Base-by-base conservation (phyloP, 2,113 vertebrate genomes). In the Peromyscus polionotus region DNA sequence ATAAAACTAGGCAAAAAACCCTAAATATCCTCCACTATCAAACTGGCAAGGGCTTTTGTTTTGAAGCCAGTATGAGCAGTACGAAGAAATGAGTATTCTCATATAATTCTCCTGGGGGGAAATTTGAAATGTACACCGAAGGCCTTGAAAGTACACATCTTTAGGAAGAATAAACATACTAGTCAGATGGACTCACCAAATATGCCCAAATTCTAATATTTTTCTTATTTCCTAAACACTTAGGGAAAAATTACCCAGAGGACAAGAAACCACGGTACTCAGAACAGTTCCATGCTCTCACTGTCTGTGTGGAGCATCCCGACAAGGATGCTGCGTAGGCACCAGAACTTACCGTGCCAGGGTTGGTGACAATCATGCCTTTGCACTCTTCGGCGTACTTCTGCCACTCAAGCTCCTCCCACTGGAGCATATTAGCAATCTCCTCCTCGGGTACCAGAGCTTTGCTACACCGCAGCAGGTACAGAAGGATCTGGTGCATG, bases 351-450 rank as follows among this genome's bases (percentile, higher is more conserved):
- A 99, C 99, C 99, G 99, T 99, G 96, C 99, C 99, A 17, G 99
- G 99, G 98, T 99, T 99, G 98, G 99, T 99, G 97, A 99, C 99
- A 0, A 99, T 99, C 99, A 99, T 99, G 97, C 99, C 99, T 98
- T 99, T 99, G 98, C 99, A 99, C 97, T 99, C 99, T 92, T 99
- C 99, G 0, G 99, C 99, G 0, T 99, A 99, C 90, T 99, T 99
- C 99, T 99, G 99, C 99, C 99, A 99, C 95, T 99, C 99, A 16
- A 99, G 98, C 95, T 99, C 99, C 98, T 99, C 99, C 99, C 99
- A 99, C 98, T 99, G 99, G 79, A 99, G 99, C 99, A 99, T 99
- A 96, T 99, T 99, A 57, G 99, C 99, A 54, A 99, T 99, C 98
- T 99, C 99, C 98, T 99, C 99, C 97, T 99, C 99, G 0, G 99